These are phyloP conservation scores for Stenurella melanura DNA, from an alignment of 2,888 invertebrate genomes.

Conservation along the genomic window DNA sequence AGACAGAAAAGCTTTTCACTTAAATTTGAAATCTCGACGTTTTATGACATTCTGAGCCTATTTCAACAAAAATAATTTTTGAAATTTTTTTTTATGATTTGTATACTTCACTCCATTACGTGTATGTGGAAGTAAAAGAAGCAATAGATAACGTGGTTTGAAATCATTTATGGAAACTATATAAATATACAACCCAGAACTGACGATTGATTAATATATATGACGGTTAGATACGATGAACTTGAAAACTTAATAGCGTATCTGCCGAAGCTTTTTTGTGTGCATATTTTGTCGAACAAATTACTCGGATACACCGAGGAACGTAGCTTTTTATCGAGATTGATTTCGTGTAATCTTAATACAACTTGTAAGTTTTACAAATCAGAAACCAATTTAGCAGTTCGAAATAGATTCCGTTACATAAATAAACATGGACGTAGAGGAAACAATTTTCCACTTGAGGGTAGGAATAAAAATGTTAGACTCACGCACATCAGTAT, in stretches of 20 bases:
- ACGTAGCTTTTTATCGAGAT: background rate
- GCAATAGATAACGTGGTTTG: too few relatives aligned
- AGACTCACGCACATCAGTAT: too few relatives aligned
- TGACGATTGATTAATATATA: too few relatives aligned
- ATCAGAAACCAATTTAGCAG: constrained; percentile 7
- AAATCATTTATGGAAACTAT: too few relatives aligned
- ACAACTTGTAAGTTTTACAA: background rate
- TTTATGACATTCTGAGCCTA: too few relatives aligned
- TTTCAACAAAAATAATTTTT: too few relatives aligned
- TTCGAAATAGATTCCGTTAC: background rate
- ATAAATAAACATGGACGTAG: background rate
- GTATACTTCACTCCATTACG: too few relatives aligned
- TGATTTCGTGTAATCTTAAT: background rate
- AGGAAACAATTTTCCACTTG: background rate
- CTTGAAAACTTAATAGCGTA: background rate
- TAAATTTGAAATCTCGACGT: too few relatives aligned
- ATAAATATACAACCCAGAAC: too few relatives aligned
- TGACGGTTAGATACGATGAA: background rate
- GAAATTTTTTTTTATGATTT: too few relatives aligned
- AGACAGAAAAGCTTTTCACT: too few relatives aligned
- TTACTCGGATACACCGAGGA: background rate
- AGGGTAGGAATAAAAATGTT: background rate
- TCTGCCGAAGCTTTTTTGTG: background rate
- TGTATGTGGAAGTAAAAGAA: too few relatives aligned
- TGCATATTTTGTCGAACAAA: background rate